Base-by-base conservation (phyloP, 1,140 invertebrate genomes). In the Bradynema listronoti region DNA sequence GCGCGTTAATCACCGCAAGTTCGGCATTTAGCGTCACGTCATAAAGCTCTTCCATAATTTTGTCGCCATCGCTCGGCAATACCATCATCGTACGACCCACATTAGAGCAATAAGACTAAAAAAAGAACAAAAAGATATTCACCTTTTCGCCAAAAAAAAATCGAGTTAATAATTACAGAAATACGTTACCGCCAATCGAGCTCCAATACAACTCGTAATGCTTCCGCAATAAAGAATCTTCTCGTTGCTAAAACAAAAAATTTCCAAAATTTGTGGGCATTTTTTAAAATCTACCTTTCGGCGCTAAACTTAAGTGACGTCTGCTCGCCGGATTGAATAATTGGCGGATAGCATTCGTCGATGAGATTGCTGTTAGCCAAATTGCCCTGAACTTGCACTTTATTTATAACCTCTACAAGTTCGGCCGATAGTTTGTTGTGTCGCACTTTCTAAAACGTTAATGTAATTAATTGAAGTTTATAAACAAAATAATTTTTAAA, bases 271-370 rank as follows among this genome's bases (percentile, higher is more conserved):
- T 24, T 16, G 24, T 25, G 27, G n/a, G n/a, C n/a, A n/a, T n/a
- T 24, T 25, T 47, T 27, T 16, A 5, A 19, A 55, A 4, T 84
- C 30, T n/a, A 63, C 61, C 61, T 63, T 29, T 81, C 85, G 42
- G 87, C 89, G 78, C 89, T 94, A 78, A 98, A 98, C 80, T 98
- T 99, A 1, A 99, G 83, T 75, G 86, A 90, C 81, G 96, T 98
- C 75, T 91, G 88, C 5, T 91, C 92, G 29, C 94, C 94, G 65
- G 91, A 96, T 78, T 98, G 94, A 75, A 99, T 91, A 58, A 99
- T 98, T 0, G 93, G 87, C 1, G 91, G 91, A 80, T 98, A 99
- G 79, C 93, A 97, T 84, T 93, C 90, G 76, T 97, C 93, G 4
- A 98, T 83, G 76, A 90, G 86, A 16, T 84, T 84, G 79, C 97